Evolutionary conservation across 2,888 invertebrate species (phyloP).

Genomic region (Imbricaverruca yamaguchii): DNA sequence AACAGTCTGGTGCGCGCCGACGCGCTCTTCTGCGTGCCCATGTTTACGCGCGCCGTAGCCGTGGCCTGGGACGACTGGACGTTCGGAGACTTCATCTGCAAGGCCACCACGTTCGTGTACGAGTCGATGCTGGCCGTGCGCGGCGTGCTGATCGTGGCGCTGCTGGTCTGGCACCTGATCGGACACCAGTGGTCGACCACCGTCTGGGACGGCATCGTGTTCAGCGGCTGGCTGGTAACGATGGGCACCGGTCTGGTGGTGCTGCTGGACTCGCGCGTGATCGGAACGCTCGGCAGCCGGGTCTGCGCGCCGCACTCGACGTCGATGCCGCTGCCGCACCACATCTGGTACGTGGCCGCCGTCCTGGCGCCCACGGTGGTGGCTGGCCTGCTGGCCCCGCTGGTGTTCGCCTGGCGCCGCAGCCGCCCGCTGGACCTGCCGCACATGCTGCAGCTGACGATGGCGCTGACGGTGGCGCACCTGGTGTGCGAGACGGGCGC

Average conservation of each 20-base stretch:
- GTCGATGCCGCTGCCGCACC: conserved; percentile 4
- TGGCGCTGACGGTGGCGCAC: not conserved
- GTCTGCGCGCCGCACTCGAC: not conserved
- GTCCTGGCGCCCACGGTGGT: conserved; percentile 4
- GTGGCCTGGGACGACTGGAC: conserved; percentile 17
- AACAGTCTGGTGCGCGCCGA: conserved; percentile 22
- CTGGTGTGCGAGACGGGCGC: not conserved
- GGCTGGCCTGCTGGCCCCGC: not conserved
- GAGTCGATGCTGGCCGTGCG: conserved; percentile 15
- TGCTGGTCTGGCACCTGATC: conserved; percentile 7
- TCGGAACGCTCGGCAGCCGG: not conserved
- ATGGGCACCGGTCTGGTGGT: conserved; percentile 8
- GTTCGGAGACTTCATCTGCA: conserved; percentile 5
- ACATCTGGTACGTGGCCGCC: conserved; percentile 6
- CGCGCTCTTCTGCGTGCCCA: conserved; percentile 15
- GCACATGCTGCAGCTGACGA: not conserved
- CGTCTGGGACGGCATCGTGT: conserved; percentile 6
- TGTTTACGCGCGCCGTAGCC: not conserved
- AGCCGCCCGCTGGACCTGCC: not conserved
- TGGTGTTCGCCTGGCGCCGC: not conserved
- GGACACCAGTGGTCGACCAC: not conserved
- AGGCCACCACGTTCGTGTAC: conserved; percentile 2
- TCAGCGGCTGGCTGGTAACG: conserved; percentile 3
- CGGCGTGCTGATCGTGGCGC: not conserved
- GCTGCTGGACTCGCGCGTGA: conserved; percentile 17